phyloP scores from a whole-genome alignment of 2,888 invertebrate genomes.

The Melolontha melolontha region DNA sequence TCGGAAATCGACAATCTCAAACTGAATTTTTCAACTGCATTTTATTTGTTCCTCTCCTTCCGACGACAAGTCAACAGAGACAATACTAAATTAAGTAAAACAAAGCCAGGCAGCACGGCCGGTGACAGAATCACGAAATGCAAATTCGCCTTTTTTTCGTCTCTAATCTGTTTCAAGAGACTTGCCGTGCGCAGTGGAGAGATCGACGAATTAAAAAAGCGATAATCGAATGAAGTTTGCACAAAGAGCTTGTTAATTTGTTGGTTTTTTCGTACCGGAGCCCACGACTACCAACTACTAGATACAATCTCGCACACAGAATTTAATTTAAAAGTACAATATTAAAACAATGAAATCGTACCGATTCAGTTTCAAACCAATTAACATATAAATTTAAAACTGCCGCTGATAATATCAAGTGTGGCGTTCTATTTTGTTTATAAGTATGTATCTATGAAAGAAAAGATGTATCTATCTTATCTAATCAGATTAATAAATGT shows the following conservation, averaged over 20 bases:
- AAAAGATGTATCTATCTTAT: background rate
- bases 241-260: constrained; percentile 55
- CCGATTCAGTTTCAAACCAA: constrained; percentile 31
- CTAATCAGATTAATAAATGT: too few relatives aligned
- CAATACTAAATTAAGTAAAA: constrained; percentile 41
- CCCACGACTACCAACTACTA: constrained; percentile 47
- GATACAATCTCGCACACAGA: constrained; percentile 48
- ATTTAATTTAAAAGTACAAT: constrained; percentile 42
- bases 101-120: constrained; percentile 34
- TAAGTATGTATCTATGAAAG: background rate
- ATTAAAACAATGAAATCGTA: constrained; percentile 40
- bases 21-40: too few relatives aligned
- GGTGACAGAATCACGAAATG: constrained; percentile 51
- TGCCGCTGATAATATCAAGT: constrained; percentile 13
- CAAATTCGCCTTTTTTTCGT: constrained; percentile 51
- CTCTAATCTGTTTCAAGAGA: constrained; percentile 32
- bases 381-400: constrained; percentile 31
- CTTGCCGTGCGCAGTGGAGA: constrained; percentile 48
- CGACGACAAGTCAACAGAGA: background rate
- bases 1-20: too few relatives aligned
- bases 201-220: constrained; percentile 52
- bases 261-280: constrained; percentile 48
- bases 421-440: constrained; percentile 10
- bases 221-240: constrained; percentile 54
- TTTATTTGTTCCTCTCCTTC: background rate